These are phyloP conservation scores for Nomada ruficornis DNA, from an alignment of 2,888 invertebrate genomes.

Conservation along the genomic window DNA sequence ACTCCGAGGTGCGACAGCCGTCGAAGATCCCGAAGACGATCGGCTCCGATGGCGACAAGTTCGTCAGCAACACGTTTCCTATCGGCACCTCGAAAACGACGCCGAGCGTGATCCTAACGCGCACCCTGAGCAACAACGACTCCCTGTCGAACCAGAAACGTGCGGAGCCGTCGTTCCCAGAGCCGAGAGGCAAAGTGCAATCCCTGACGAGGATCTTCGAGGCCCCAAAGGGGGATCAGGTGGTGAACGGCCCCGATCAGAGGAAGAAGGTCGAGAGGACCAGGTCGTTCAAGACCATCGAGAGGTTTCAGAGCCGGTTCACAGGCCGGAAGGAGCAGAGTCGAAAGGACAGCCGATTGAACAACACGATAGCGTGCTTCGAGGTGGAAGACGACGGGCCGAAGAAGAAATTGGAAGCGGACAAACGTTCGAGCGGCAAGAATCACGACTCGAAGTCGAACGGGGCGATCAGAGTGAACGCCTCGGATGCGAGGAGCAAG, in stretches of 20 bases:
- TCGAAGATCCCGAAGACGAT: conserved; percentile 69
- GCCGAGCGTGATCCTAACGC: conserved; percentile 76
- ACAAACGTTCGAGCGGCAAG: conserved; percentile 40
- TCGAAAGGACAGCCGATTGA: conserved; percentile 73
- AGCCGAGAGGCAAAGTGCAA: conserved; percentile 80
- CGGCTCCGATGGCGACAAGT: conserved; percentile 83
- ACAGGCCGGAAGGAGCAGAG: conserved; percentile 76
- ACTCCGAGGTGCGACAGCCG: conserved; percentile 77
- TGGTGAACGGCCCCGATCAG: conserved; percentile 57
- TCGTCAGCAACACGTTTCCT: conserved; percentile 86
- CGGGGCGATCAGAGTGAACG: conserved; percentile 27
- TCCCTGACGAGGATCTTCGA: conserved; percentile 82
- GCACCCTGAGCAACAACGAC: conserved; percentile 78
- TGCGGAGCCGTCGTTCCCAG: conserved; percentile 59
- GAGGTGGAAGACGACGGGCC: conserved; percentile 67
- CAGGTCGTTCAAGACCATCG: conserved; percentile 82
- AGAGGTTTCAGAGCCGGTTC: conserved; percentile 81
- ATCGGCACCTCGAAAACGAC: conserved; percentile 75
- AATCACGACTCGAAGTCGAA: conserved; percentile 47
- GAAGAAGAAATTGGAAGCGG: conserved; percentile 46
- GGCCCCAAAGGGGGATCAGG: conserved; percentile 67
- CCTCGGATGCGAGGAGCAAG: conserved; percentile 46
- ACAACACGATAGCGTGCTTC: conserved; percentile 74
- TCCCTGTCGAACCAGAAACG: conserved; percentile 49
- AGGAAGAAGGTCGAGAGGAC: conserved; percentile 82